Evolutionary conservation across 2,113 vertebrate genomes (phyloP).

Genomic region (Pipra filicauda): DNA sequence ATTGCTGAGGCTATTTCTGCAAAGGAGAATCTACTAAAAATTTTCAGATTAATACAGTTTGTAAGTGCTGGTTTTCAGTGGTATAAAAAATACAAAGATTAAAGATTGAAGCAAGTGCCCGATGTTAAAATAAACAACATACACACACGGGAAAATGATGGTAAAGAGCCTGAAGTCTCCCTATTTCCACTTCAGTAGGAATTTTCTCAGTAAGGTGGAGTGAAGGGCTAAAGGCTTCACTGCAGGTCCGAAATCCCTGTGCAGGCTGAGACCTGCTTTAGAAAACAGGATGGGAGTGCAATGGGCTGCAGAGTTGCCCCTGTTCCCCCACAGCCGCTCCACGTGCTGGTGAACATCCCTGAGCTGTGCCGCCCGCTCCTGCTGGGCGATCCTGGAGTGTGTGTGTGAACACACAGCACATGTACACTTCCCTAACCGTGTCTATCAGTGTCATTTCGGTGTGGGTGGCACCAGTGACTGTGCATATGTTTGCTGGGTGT

Average conservation of each 20-base stretch:
- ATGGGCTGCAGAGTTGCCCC: neutral
- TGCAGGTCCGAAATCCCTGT: neutral
- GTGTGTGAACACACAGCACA: neutral
- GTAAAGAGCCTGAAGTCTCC: neutral
- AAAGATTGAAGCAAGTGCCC: neutral
- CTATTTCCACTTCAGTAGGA: neutral
- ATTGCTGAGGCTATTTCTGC: neutral
- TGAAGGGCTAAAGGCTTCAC: neutral
- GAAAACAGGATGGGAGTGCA: neutral
- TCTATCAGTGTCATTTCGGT: neutral
- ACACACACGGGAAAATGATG: accelerated
- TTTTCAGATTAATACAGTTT: neutral
- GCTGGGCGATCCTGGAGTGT: neutral
- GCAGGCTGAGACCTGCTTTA: neutral
- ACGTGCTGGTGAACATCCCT: neutral
- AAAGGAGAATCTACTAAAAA: neutral
- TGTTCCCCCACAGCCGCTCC: neutral
- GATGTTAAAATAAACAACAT: neutral
- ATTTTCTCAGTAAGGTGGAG: neutral
- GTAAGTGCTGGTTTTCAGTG: neutral
- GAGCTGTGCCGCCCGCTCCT: neutral
- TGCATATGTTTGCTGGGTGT: conserved; percentile 1
- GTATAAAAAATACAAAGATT: neutral
- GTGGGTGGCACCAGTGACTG: neutral
- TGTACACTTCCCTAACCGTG: neutral